Evolutionary conservation across 1,140 invertebrate species (phyloP).

Genomic region (Scaptomyza montana): DNA sequence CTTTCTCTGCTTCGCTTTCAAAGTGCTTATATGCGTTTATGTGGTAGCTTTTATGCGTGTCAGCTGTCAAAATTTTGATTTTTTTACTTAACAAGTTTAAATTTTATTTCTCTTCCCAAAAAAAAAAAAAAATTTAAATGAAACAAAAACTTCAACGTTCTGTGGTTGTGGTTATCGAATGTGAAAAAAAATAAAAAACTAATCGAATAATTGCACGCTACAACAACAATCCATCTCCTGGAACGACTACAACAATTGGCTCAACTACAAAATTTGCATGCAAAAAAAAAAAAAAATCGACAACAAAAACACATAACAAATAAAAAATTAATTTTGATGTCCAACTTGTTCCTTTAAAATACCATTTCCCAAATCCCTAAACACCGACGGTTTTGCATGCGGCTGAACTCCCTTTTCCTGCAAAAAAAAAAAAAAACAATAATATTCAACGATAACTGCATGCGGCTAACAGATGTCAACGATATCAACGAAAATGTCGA

Average conservation of each 20-base stretch:
- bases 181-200: slow-evolving; percentile 38
- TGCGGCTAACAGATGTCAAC: slow-evolving; percentile 32
- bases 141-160: slow-evolving; percentile 34
- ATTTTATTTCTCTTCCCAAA: slow-evolving; percentile 71
- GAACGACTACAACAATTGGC: slow-evolving; percentile 52
- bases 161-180: slow-evolving; percentile 77
- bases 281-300: slow-evolving; percentile 25
- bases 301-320: slow-evolving; percentile 20
- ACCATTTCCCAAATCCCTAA: slow-evolving; percentile 1
- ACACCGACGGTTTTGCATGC: slow-evolving; percentile 10
- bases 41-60: slow-evolving; percentile 44
- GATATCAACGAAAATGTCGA: slow-evolving; percentile 21
- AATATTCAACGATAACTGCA: slow-evolving; percentile 19
- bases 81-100: slow-evolving; percentile 51
- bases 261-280: slow-evolving; percentile 64
- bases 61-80: slow-evolving; percentile 48
- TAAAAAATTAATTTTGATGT: slow-evolving; percentile 14
- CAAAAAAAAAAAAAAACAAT: slow-evolving; percentile 13
- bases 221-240: slow-evolving; percentile 29
- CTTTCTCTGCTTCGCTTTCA: slow-evolving; percentile 22
- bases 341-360: background rate
- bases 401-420: background rate
- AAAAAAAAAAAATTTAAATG: slow-evolving; percentile 29
- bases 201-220: slow-evolving; percentile 77
- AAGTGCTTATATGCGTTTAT: slow-evolving; percentile 11